Conservation (phyloP, 2,113 vertebrate genomes). For the Steatornis caripensis region DNA sequence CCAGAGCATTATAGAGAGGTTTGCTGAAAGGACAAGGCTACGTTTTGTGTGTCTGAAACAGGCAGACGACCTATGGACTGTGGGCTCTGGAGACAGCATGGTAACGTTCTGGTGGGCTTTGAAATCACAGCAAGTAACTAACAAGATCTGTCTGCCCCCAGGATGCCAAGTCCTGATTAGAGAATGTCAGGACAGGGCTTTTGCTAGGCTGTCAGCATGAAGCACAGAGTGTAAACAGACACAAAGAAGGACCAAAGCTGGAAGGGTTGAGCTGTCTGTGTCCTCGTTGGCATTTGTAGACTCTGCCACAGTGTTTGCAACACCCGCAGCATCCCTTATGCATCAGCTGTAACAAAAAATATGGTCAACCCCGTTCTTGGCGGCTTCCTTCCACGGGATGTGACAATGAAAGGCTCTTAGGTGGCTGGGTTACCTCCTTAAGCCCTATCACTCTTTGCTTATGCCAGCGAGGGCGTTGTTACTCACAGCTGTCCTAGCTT, state of each 20-base stretch:
- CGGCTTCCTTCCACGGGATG: background rate
- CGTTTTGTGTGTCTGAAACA: rapidly evolving
- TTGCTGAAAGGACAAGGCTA: background rate
- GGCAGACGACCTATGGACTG: background rate
- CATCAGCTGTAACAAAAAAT: background rate
- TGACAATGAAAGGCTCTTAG: background rate
- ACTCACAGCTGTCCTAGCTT: background rate
- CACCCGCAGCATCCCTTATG: background rate
- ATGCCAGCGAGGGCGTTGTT: background rate
- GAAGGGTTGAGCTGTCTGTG: background rate
- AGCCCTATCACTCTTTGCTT: background rate
- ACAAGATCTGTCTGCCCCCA: background rate
- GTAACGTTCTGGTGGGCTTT: background rate
- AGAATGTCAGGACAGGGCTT: background rate
- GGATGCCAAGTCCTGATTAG: background rate
- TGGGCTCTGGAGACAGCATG: background rate
- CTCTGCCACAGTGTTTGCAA: background rate
- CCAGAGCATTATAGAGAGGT: rapidly evolving
- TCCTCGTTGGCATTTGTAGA: background rate
- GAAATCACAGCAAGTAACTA: background rate
- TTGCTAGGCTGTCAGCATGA: background rate
- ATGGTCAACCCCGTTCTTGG: rapidly evolving
- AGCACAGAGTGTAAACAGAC: background rate
- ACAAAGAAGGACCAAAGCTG: background rate
- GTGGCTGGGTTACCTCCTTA: background rate